phyloP scores from a whole-genome alignment of 2,888 invertebrate species.

The Pherbina coryleti region DNA sequence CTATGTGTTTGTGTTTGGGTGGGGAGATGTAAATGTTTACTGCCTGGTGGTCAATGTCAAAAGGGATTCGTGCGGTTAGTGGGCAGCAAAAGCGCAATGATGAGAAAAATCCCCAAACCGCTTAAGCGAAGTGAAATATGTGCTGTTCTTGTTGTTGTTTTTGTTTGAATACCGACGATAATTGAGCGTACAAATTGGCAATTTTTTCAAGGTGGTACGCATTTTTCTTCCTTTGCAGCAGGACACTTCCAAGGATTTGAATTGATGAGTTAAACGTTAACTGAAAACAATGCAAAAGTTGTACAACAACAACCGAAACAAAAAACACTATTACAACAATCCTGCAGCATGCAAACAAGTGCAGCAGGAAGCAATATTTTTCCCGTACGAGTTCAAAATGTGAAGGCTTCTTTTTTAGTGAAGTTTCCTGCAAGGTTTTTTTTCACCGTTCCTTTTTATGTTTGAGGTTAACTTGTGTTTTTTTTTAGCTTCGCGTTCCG shows the following conservation, averaged over 20 bases:
- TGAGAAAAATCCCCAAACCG: neutral
- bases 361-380: constrained; percentile 10
- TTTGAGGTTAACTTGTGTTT: neutral
- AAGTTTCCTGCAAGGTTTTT: too few species aligned
- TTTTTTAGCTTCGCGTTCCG: neutral
- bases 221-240: too few species aligned
- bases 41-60: neutral
- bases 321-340: neutral
- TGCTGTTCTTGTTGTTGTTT: neutral
- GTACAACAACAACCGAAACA: too few species aligned
- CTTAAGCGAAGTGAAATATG: neutral
- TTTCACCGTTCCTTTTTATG: neutral
- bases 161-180: neutral
- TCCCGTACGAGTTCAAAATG: neutral
- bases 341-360: neutral
- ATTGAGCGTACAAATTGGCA: neutral
- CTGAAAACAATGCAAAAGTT: too few species aligned
- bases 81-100: neutral
- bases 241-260: too few species aligned
- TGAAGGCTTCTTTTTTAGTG: too few species aligned
- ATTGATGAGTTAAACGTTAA: too few species aligned
- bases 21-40: neutral
- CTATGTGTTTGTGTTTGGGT: neutral
- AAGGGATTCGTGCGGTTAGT: neutral
- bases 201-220: too few species aligned